Percentiles rank a stretch among this genome's conserved stretches.
Evolutionary conservation across 2,888 invertebrate genomes (phyloP).

Genomic region (Macaria notata): DNA sequence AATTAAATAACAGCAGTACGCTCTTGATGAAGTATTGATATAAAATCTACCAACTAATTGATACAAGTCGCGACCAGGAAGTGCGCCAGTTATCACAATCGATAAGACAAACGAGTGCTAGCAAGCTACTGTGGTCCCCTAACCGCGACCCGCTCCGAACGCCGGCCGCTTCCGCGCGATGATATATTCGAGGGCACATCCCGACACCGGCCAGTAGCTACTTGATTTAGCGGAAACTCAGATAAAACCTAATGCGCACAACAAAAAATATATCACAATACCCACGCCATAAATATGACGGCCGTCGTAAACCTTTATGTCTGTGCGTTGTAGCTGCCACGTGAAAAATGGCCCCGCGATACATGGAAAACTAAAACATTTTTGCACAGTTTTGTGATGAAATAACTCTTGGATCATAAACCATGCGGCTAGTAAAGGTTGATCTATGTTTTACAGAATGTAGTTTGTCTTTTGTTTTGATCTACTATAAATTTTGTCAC

Average conservation of each 20-base stretch:
- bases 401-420: slow-evolving; percentile 50
- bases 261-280: slow-evolving; percentile 82
- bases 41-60: too few relatives aligned
- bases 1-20: too few relatives aligned
- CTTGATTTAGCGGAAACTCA: slow-evolving; percentile 83
- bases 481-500: slow-evolving; percentile 1
- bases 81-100: slow-evolving; percentile 55
- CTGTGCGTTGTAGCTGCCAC: slow-evolving; percentile 75
- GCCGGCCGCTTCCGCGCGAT: slow-evolving; percentile 71
- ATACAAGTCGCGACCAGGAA: slow-evolving; percentile 40
- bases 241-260: slow-evolving; percentile 82
- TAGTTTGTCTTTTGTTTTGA: slow-evolving; percentile 3
- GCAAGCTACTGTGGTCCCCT: neutral
- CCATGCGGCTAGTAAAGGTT: slow-evolving; percentile 33
- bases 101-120: slow-evolving; percentile 65
- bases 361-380: slow-evolving; percentile 53
- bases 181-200: slow-evolving; percentile 79
- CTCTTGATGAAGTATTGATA: too few relatives aligned
- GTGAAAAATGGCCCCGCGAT: slow-evolving; percentile 77
- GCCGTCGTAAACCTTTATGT: slow-evolving; percentile 82
- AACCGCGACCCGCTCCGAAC: slow-evolving; percentile 54
- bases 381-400: slow-evolving; percentile 45
- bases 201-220: slow-evolving; percentile 82
- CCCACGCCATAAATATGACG: slow-evolving; percentile 80
- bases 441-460: slow-evolving; percentile 23